Conservation (phyloP, 2,888 invertebrate species). For the Gastrophysa polygoni region DNA sequence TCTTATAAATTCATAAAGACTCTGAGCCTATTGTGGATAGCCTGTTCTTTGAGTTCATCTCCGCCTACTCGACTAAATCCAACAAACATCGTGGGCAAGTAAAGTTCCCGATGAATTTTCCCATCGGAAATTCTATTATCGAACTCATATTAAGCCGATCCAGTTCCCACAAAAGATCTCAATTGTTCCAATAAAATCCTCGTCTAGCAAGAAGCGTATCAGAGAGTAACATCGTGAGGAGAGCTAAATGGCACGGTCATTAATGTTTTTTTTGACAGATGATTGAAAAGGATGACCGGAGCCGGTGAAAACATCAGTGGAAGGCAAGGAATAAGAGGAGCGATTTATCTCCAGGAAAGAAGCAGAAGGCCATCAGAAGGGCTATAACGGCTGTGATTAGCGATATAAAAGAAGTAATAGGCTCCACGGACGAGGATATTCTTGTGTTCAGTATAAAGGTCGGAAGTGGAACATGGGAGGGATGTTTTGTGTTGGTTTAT, state of each 20-base stretch:
- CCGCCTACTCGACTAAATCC: too few relatives aligned
- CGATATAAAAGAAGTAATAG: slow-evolving; percentile 13
- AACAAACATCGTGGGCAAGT: too few relatives aligned
- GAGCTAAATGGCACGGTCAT: slow-evolving; percentile 6
- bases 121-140: background rate
- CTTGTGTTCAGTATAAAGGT: too few relatives aligned
- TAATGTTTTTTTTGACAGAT: slow-evolving; percentile 12
- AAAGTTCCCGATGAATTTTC: background rate
- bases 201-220: background rate
- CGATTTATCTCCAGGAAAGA: slow-evolving; percentile 12
- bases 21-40: too few relatives aligned
- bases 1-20: too few relatives aligned
- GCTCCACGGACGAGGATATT: background rate
- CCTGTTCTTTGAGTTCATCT: too few relatives aligned
- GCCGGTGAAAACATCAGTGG: background rate
- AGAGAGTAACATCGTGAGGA: background rate
- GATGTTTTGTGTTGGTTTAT: too few relatives aligned
- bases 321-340: slow-evolving; percentile 3
- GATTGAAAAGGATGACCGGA: slow-evolving; percentile 14
- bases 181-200: background rate
- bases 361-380: background rate
- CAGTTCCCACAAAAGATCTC: background rate
- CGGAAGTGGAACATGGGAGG: too few relatives aligned
- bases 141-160: background rate
- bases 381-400: slow-evolving; percentile 12